Percentiles rank a stretch among this genome's conserved stretches.
Conservation (phyloP, 2,797 vertebrate species). For the Nyctibius grandis region DNA sequence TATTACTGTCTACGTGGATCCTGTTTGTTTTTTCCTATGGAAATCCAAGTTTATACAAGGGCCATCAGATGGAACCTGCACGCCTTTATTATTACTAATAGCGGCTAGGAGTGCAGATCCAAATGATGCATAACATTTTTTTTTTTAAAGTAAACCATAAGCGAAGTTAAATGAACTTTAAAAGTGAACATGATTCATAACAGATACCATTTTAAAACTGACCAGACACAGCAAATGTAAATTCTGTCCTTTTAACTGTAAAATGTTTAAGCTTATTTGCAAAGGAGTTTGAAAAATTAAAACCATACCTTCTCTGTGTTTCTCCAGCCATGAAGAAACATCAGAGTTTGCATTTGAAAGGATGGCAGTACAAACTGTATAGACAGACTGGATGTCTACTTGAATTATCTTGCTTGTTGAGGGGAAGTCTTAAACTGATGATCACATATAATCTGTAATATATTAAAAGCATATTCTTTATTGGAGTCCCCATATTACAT, state of each 20-base stretch:
- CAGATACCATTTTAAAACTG: conserved; percentile 66
- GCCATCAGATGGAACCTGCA: conserved; percentile 42
- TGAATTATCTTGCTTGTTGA: conserved; percentile 67
- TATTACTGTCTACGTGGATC: background rate
- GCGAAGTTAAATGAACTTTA: conserved; percentile 72
- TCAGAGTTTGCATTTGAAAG: conserved; percentile 60
- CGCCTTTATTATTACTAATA: conserved; percentile 56
- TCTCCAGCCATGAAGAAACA: conserved; percentile 55
- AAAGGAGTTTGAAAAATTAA: conserved; percentile 70
- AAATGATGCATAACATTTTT: conserved; percentile 62
- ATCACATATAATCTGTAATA: conserved; percentile 69
- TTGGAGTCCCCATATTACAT: conserved; percentile 67
- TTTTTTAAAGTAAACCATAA: conserved; percentile 59
- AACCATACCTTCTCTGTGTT: conserved; percentile 61
- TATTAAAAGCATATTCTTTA: conserved; percentile 72
- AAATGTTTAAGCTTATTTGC: conserved; percentile 71
- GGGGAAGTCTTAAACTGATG: conserved; percentile 68
- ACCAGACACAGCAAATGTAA: conserved; percentile 71
- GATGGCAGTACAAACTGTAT: conserved; percentile 37
- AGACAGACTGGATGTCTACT: conserved; percentile 64
- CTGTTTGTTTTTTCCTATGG: conserved; percentile 61
- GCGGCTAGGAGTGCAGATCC: conserved; percentile 29
- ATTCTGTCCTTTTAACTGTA: conserved; percentile 70
- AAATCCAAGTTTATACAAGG: conserved; percentile 56
- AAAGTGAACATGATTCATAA: conserved; percentile 72